Percentiles rank a stretch among this genome's conserved stretches.
Conservation (phyloP, 2,113 vertebrate genomes). For the Anolis sagrei region DNA sequence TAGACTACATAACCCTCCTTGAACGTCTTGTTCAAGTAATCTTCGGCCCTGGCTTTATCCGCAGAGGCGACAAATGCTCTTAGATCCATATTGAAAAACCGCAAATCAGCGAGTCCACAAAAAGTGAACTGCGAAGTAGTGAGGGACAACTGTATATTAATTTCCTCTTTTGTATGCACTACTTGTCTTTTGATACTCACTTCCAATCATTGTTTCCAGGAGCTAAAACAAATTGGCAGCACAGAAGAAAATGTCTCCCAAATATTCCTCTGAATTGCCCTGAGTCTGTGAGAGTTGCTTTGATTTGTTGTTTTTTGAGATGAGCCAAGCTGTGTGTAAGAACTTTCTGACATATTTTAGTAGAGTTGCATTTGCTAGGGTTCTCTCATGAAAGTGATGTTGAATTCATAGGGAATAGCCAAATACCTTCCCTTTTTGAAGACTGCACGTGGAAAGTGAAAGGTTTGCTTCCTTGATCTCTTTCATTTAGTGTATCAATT, state of each 20-base stretch:
- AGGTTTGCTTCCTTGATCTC: background rate
- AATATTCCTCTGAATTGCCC: background rate
- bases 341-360: background rate
- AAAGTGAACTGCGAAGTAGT: too few species aligned
- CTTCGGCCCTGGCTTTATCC: too few species aligned
- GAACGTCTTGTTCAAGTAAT: too few species aligned
- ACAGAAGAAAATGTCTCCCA: slow-evolving; percentile 18
- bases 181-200: slow-evolving; percentile 13
- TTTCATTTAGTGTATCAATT: background rate
- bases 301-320: background rate
- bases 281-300: background rate
- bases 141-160: too few species aligned
- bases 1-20: too few species aligned
- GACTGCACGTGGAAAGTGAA: background rate
- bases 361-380: background rate
- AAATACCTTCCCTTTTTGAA: background rate
- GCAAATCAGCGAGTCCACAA: too few species aligned
- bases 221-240: slow-evolving; percentile 27
- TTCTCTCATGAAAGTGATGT: background rate
- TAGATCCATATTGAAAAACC: too few species aligned
- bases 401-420: background rate
- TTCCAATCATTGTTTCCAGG: slow-evolving; percentile 30
- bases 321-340: background rate
- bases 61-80: too few species aligned
- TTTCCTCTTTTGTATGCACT: slow-evolving; percentile 1